Percentiles rank a stretch among this genome's conserved stretches.
Evolutionary conservation across 1,140 invertebrate genomes (phyloP).

Genomic region (Acyrthosiphon pisum): DNA sequence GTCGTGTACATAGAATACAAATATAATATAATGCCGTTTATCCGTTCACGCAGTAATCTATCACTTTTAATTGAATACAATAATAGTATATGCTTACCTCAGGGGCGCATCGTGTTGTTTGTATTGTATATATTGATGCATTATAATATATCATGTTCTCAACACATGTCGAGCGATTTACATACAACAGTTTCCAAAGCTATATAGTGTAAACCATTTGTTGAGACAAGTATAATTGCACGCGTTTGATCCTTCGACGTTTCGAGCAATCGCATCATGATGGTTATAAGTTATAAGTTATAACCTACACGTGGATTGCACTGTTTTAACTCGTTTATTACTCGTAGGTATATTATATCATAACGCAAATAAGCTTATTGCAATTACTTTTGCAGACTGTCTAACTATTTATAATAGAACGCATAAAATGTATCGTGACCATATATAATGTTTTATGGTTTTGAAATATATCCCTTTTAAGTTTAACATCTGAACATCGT

Average conservation of each 20-base stretch:
- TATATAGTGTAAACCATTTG: not conserved
- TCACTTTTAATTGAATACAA: conserved; percentile 7
- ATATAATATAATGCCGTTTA: not conserved
- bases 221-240: not conserved
- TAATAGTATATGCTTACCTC: not conserved
- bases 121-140: not conserved
- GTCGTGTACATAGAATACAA: not conserved
- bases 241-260: not conserved
- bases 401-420: not conserved
- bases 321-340: not conserved
- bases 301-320: not conserved
- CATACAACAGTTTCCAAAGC: conserved; percentile 1
- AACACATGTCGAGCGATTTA: not conserved
- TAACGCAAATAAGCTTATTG: not conserved
- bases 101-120: not conserved
- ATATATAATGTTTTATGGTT: not conserved
- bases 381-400: not conserved
- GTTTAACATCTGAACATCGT: not conserved
- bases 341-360: not conserved
- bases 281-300: not conserved
- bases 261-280: not conserved
- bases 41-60: not conserved
- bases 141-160: not conserved
- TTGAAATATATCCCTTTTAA: not conserved
- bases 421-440: not conserved